phyloP scores from a whole-genome alignment of 2,113 vertebrate genomes.

The Gambusia affinis region DNA sequence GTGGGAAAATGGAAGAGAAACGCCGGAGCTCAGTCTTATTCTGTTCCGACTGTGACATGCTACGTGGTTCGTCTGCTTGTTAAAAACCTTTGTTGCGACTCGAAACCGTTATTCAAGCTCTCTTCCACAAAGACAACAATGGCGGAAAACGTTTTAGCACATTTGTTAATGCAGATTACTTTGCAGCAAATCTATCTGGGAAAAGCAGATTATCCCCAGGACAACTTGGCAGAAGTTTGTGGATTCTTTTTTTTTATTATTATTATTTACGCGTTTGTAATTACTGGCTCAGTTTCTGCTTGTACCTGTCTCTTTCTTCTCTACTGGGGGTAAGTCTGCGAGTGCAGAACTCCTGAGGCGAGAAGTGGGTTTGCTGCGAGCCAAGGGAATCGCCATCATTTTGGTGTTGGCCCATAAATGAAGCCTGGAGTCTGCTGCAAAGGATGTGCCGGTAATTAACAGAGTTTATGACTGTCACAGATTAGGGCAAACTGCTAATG shows the following conservation, averaged over 20 bases:
- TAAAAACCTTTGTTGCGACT: not conserved
- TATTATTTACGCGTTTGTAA: slow-evolving; percentile 24
- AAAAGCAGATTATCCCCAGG: slow-evolving; percentile 32
- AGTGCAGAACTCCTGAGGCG: slow-evolving; percentile 16
- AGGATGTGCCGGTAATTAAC: slow-evolving; percentile 45
- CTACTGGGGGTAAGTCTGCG: slow-evolving; percentile 17
- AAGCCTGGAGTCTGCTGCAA: slow-evolving; percentile 10
- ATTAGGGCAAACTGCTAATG: slow-evolving; percentile 27
- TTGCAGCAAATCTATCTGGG: slow-evolving; percentile 26
- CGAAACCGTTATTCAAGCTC: slow-evolving; percentile 7
- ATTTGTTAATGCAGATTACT: slow-evolving; percentile 13
- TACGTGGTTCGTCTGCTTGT: slow-evolving; percentile 20
- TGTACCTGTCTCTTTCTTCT: slow-evolving; percentile 32
- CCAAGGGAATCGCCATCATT: slow-evolving; percentile 28
- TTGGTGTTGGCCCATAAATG: not conserved
- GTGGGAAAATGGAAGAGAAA: slow-evolving; percentile 43
- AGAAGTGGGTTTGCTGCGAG: slow-evolving; percentile 17
- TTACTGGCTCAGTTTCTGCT: slow-evolving; percentile 28
- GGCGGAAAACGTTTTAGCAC: slow-evolving; percentile 22
- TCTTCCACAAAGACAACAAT: slow-evolving; percentile 10
- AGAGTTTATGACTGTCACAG: slow-evolving; percentile 18
- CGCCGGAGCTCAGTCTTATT: slow-evolving; percentile 14
- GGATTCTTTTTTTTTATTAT: not conserved
- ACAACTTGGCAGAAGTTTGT: not conserved
- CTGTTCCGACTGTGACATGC: not conserved